A percentile compares a stretch with the other conserved stretches of the same genome.
Evolutionary conservation across 2,797 vertebrate species (phyloP).

Genomic region (Mastacembelus armatus): DNA sequence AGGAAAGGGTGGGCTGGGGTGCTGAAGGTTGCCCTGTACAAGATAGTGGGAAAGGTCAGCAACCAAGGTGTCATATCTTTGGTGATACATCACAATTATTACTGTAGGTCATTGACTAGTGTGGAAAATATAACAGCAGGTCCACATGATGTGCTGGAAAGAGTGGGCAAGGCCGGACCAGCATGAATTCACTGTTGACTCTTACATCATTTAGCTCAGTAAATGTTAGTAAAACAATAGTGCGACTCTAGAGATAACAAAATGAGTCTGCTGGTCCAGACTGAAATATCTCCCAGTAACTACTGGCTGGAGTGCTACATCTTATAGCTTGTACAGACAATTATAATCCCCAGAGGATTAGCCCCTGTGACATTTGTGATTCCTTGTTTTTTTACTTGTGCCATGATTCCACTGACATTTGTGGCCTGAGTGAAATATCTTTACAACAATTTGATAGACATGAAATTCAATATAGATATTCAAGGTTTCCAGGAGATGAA

Average conservation of each 20-base stretch:
- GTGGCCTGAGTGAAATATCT: neutral
- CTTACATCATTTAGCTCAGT: conserved; percentile 10
- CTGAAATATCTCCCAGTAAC: conserved; percentile 1
- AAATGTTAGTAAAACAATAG: conserved; percentile 31
- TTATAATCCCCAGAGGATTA: neutral
- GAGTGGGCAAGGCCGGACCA: conserved; percentile 42
- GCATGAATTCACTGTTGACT: conserved; percentile 13
- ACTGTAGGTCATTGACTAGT: conserved; percentile 75
- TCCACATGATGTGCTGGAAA: conserved; percentile 15
- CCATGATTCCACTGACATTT: neutral
- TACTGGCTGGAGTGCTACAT: neutral
- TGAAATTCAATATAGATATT: neutral
- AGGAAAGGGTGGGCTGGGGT: conserved; percentile 28
- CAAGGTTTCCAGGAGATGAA: neutral
- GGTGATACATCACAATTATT: conserved; percentile 83
- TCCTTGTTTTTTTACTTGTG: neutral
- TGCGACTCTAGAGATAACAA: neutral
- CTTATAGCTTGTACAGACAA: neutral
- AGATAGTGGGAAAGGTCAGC: conserved; percentile 82
- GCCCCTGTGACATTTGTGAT: neutral
- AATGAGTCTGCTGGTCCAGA: neutral
- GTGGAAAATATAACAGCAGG: conserved; percentile 67
- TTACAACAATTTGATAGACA: too few relatives aligned
- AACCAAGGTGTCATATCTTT: conserved; percentile 66
- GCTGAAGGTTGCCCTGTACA: conserved; percentile 75